Conservation (phyloP, 2,113 vertebrate genomes). For the Brachyhypopomus gauderio region DNA sequence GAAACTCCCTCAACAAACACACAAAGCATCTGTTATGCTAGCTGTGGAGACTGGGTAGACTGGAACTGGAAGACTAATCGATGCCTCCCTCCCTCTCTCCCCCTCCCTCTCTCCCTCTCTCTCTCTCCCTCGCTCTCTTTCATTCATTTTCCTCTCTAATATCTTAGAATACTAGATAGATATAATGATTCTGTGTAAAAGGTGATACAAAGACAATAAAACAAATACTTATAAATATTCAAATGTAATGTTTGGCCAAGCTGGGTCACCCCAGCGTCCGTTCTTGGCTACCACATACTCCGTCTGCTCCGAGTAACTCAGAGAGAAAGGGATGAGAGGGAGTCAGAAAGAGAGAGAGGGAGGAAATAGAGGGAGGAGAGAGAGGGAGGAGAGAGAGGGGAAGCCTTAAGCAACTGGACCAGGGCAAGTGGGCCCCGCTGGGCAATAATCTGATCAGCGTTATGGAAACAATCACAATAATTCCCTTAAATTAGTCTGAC, state of each 20-base stretch:
- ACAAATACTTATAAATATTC: neutral
- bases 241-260: neutral
- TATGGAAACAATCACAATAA: conserved; percentile 81
- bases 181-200: no score
- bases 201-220: no score
- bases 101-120: conserved; percentile 51
- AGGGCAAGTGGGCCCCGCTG: conserved; percentile 71
- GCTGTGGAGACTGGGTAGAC: conserved; percentile 5
- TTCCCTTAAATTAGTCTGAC: conserved; percentile 72
- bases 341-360: no score
- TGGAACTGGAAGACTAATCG: conserved; percentile 18
- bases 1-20: conserved; percentile 41
- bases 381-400: conserved; percentile 40
- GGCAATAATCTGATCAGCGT: conserved; percentile 78
- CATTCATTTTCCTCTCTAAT: no score
- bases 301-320: conserved; percentile 13
- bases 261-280: neutral
- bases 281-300: conserved; percentile 3
- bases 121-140: no score
- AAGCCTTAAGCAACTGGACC: conserved; percentile 63
- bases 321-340: conserved; percentile 19
- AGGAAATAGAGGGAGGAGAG: conserved; percentile 28
- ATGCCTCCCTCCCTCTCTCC: neutral
- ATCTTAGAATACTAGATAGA: no score
- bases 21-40: conserved; percentile 22